These are phyloP conservation scores for Brachyistius frenatus DNA, from an alignment of 2,113 vertebrate genomes.

Conservation along the genomic window DNA sequence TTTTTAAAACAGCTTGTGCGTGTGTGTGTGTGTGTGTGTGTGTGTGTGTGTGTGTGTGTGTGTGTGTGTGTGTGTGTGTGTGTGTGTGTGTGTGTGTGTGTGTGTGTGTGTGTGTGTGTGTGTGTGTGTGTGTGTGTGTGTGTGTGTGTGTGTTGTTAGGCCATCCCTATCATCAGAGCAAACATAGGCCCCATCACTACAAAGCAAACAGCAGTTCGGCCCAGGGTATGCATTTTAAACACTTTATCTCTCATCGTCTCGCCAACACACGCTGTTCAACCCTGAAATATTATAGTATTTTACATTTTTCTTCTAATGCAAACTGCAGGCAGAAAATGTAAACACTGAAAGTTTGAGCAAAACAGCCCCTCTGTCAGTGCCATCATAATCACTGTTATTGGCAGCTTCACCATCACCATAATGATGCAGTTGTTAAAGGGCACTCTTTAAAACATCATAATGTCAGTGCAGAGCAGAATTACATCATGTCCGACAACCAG, in stretches of 20 bases:
- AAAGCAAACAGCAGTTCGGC: conserved; percentile 71
- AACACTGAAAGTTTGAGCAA: conserved; percentile 53
- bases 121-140: conserved; percentile 17
- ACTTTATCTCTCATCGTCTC: conserved; percentile 59
- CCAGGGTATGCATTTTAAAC: conserved; percentile 73
- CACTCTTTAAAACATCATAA: conserved; percentile 39
- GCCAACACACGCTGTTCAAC: conserved; percentile 27
- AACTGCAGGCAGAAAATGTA: conserved; percentile 26
- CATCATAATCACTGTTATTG: conserved; percentile 30
- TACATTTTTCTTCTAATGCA: conserved; percentile 49
- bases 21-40: conserved; percentile 13
- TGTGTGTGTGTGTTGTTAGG: conserved; percentile 29
- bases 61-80: conserved; percentile 8
- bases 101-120: conserved; percentile 12
- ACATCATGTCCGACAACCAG: conserved; percentile 39
- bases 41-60: conserved; percentile 9
- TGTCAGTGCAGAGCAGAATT: conserved; percentile 31
- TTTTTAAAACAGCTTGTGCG: conserved; percentile 26
- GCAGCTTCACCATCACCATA: conserved; percentile 27
- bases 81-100: conserved; percentile 13
- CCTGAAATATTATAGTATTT: conserved; percentile 58
- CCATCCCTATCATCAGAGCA: conserved; percentile 68
- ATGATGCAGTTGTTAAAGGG: conserved; percentile 51
- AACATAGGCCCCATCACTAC: conserved; percentile 72
- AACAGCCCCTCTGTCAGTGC: conserved; percentile 14